These are phyloP conservation scores for Brenthis daphne DNA, from an alignment of 2,888 invertebrate genomes.

Conservation along the genomic window DNA sequence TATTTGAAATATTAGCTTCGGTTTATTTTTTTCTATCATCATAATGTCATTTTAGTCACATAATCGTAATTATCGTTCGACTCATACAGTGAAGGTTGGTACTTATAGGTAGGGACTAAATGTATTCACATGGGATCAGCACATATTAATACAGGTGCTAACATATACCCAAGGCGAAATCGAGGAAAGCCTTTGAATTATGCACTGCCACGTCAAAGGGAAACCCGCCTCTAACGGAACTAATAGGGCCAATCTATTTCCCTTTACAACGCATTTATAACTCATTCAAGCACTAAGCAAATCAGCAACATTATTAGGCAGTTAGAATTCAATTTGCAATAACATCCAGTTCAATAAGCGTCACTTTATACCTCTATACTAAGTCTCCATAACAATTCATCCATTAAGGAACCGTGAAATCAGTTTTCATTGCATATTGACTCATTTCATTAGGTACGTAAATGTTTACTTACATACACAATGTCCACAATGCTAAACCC, in stretches of 20 bases:
- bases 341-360: not conserved
- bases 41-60: not conserved
- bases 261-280: conserved; percentile 46
- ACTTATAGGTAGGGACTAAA: conserved; percentile 6
- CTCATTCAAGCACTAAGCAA: conserved; percentile 42
- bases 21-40: too few species aligned
- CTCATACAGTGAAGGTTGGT: not conserved
- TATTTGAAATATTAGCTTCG: too few species aligned
- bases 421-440: too few species aligned
- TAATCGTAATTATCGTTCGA: not conserved
- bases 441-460: too few species aligned
- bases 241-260: conserved; percentile 53
- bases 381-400: not conserved
- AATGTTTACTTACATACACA: too few species aligned
- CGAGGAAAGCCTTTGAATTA: conserved; percentile 50
- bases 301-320: conserved; percentile 35
- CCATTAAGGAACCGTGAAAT: too few species aligned
- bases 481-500: too few species aligned
- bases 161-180: conserved; percentile 44
- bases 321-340: conserved; percentile 10
- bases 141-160: conserved; percentile 43
- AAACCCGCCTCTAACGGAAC: conserved; percentile 46
- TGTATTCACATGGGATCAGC: conserved; percentile 20
- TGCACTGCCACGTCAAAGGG: conserved; percentile 50
- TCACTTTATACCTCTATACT: not conserved